phyloP scores from a whole-genome alignment of 2,888 invertebrate species.

The Andrena camellia region DNA sequence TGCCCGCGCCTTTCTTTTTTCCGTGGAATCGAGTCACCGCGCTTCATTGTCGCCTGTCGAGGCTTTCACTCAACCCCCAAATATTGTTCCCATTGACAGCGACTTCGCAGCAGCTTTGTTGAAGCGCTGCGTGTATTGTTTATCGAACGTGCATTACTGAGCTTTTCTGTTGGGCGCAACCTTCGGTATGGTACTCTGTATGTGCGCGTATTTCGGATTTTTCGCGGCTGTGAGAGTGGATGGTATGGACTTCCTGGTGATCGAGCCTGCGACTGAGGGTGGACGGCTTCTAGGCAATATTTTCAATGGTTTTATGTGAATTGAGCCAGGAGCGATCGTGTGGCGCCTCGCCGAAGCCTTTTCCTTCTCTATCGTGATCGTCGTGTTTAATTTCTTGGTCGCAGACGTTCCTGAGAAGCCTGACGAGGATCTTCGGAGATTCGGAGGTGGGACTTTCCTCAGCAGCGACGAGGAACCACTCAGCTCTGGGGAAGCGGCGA shows the following conservation, averaged over 20 bases:
- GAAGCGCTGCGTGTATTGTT: too few relatives aligned
- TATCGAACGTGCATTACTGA: too few relatives aligned
- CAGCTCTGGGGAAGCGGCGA: conserved; percentile 42
- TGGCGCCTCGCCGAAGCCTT: not conserved
- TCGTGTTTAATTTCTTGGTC: conserved; percentile 58
- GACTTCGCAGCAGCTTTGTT: too few relatives aligned
- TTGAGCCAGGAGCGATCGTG: conserved; percentile 16
- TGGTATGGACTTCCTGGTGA: conserved; percentile 13
- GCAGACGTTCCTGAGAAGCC: conserved; percentile 66
- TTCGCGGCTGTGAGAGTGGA: conserved; percentile 6
- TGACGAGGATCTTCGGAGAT: conserved; percentile 48
- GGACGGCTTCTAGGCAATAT: not conserved
- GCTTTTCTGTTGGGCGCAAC: too few relatives aligned
- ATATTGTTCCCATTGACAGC: too few relatives aligned
- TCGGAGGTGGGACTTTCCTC: conserved; percentile 47
- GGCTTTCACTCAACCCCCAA: too few relatives aligned
- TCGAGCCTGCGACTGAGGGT: not conserved
- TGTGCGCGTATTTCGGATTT: conserved; percentile 71
- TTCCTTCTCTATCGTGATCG: not conserved
- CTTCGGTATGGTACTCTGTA: conserved; percentile 63
- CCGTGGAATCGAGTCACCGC: too few relatives aligned
- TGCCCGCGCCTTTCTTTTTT: too few relatives aligned
- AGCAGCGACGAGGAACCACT: conserved; percentile 41
- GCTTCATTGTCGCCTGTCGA: too few relatives aligned
- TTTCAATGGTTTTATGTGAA: too few relatives aligned